These are phyloP conservation scores for Spondyliosoma cantharus DNA, from an alignment of 2,797 vertebrate genomes.

Conservation along the genomic window DNA sequence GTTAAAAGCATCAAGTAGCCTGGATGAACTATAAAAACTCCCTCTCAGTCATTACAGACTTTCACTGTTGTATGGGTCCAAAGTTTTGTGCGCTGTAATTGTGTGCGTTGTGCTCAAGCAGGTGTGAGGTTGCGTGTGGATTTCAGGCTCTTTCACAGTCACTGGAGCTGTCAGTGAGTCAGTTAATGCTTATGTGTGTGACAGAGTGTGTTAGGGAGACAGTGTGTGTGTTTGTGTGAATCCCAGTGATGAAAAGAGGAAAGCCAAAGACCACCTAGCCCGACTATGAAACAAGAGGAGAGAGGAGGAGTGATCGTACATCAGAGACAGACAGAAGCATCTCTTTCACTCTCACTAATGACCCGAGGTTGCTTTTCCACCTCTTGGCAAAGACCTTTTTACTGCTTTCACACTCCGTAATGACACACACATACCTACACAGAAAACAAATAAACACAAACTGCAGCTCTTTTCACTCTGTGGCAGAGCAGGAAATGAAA, in stretches of 20 bases:
- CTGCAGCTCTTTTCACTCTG: background rate
- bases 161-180: slow-evolving; percentile 21
- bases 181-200: slow-evolving; percentile 1
- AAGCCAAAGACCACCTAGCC: slow-evolving; percentile 63
- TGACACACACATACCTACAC: background rate
- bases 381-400: slow-evolving; percentile 24
- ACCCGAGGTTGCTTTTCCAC: slow-evolving; percentile 9
- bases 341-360: slow-evolving; percentile 30
- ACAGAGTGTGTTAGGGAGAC: slow-evolving; percentile 12
- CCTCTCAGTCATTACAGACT: slow-evolving; percentile 1
- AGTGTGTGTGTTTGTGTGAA: slow-evolving; percentile 10
- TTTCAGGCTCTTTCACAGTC: slow-evolving; percentile 11
- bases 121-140: background rate
- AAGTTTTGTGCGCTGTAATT: background rate
- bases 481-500: slow-evolving; percentile 12
- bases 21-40: slow-evolving; percentile 25
- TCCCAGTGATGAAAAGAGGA: slow-evolving; percentile 29
- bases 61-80: slow-evolving; percentile 13
- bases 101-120: slow-evolving; percentile 1
- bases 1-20: slow-evolving; percentile 47
- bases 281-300: slow-evolving; percentile 28
- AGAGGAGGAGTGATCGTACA: slow-evolving; percentile 21
- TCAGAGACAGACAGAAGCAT: slow-evolving; percentile 23
- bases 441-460: background rate
- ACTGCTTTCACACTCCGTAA: slow-evolving; percentile 16